A percentile compares a stretch with the other conserved stretches of the same genome.
These are phyloP conservation scores for Apoda limacodes DNA, from an alignment of 2,888 invertebrate genomes.

Conservation along the genomic window DNA sequence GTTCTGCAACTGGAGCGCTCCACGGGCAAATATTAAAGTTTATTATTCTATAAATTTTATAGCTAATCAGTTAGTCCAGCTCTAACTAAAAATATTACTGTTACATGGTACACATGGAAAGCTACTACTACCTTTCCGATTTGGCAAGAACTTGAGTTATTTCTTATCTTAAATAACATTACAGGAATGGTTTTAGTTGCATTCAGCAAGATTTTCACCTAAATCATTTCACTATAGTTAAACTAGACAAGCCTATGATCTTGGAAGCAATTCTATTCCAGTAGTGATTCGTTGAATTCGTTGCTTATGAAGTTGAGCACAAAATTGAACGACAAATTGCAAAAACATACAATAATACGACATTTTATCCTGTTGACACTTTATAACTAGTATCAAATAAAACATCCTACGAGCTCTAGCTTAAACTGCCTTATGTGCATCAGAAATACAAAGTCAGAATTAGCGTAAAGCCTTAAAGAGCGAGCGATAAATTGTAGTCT, in stretches of 20 bases:
- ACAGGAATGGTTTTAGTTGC: constrained; percentile 73
- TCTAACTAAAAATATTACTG: constrained; percentile 22
- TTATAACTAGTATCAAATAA: constrained; percentile 39
- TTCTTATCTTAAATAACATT: constrained; percentile 72
- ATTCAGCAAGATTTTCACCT: constrained; percentile 60
- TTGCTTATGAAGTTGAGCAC: constrained; percentile 44
- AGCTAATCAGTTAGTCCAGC: constrained; percentile 27
- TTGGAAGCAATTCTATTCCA: constrained; percentile 36
- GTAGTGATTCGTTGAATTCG: constrained; percentile 50
- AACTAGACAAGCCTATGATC: constrained; percentile 40
- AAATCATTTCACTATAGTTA: constrained; percentile 67
- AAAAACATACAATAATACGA: constrained; percentile 50
- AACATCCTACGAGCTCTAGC: constrained; percentile 44
- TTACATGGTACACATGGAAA: constrained; percentile 34
- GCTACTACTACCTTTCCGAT: constrained; percentile 46
- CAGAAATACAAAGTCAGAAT: constrained; percentile 79
- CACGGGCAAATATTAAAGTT: constrained; percentile 46
- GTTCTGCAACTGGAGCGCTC: constrained; percentile 79
- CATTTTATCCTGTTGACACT: constrained; percentile 51
- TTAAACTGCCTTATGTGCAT: constrained; percentile 74
- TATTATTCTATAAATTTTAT: constrained; percentile 37
- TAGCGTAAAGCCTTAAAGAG: constrained; percentile 69
- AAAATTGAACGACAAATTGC: constrained; percentile 60
- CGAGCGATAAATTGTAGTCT: constrained; percentile 77
- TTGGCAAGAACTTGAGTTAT: constrained; percentile 48